Base-by-base conservation (phyloP, 2,113 vertebrate species). In the Vimba vimba region DNA sequence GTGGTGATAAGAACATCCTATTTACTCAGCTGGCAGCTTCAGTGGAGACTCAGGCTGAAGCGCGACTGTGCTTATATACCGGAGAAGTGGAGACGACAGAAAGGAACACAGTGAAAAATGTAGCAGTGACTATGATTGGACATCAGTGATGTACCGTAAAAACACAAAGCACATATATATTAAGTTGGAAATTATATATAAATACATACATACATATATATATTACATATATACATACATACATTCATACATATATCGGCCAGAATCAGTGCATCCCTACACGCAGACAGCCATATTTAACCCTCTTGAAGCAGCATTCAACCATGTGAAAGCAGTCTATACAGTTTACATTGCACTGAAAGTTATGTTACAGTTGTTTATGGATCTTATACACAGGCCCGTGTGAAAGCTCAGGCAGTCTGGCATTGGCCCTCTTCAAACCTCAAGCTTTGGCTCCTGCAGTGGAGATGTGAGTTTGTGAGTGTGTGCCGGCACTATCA, bases 401-500 rank as follows among this genome's bases (percentile, higher is more conserved):
- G 12, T 45, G 78, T 45, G 59, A 23, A 74, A 43, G 57, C 5
- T 71, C 8, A 27, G 19, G 39, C 62, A 23, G 77, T 60, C 7
- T 80, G n/a, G 50, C 43, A 6, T 36, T 9, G 39, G 84, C 76
- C 75, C 69, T 27, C n/a, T 74, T 87, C 50, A 74, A 43, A 73
- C 66, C 78, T 59, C 45, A 64, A 57, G 60, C 47, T n/a, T 73
- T 36, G 47, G 39, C 69, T 71, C 47, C 88, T 11, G 21, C 27
- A 81, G 84, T 85, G 79, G 25, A 87, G 85, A 82, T 89, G 85
- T 60, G 36, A 39, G 85, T 76, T 83, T 82, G 84, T 10, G 30
- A 13, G 86, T 62, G 7, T 60, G 64, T 77, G 78, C 89, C 93
- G 95, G 95, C 91, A 95, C 96, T 95, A 97, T 98, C 96, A 96